Evolutionary conservation across 2,797 vertebrate genomes (phyloP).

Genomic region (Mycteria americana): DNA sequence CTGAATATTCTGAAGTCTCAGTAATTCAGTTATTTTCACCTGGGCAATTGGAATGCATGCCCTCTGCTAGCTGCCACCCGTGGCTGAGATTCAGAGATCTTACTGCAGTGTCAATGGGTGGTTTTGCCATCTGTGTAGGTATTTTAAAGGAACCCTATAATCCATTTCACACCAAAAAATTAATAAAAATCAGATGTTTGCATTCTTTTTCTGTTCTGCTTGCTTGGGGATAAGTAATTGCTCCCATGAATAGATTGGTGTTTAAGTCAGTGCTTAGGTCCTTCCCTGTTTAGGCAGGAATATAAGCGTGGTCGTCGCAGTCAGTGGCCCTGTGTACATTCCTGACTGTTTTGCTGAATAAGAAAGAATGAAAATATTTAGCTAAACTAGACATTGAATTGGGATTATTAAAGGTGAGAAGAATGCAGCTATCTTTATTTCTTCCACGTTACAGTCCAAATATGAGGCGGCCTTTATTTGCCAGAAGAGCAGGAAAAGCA

Average conservation of each 20-base stretch:
- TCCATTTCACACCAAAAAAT: background rate
- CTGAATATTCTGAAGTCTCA: background rate
- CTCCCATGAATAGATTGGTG: background rate
- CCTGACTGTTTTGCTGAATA: background rate
- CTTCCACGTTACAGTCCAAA: background rate
- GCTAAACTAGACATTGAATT: background rate
- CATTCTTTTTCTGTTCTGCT: background rate
- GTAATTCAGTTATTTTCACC: background rate
- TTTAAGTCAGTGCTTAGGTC: background rate
- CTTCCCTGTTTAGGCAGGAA: background rate
- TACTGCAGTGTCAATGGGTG: accelerated
- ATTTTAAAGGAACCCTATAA: background rate
- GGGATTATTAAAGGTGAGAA: background rate
- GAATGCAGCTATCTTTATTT: background rate
- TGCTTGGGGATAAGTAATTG: background rate
- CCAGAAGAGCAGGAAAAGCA: background rate
- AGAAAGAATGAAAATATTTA: background rate
- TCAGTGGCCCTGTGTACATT: background rate
- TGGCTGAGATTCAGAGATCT: background rate
- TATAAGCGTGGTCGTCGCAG: background rate
- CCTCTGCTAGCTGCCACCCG: background rate
- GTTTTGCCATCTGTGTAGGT: background rate
- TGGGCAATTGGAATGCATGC: background rate
- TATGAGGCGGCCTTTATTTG: background rate
- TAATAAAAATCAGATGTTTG: background rate